These are phyloP conservation scores for Taphrorychus bicolor DNA, from an alignment of 2,888 invertebrate species.

Conservation along the genomic window DNA sequence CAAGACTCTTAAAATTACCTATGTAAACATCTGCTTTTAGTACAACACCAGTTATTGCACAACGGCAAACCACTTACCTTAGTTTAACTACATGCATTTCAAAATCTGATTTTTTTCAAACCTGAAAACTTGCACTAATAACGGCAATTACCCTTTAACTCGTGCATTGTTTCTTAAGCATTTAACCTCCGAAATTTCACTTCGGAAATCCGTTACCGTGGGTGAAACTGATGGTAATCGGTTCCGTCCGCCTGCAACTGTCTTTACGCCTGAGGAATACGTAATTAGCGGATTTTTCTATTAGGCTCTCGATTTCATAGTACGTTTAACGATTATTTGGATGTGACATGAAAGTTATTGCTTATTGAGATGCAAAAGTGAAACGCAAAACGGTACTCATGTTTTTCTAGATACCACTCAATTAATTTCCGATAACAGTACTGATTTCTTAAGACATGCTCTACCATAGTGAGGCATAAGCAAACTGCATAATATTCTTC, in stretches of 20 bases:
- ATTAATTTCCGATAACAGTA: not conserved
- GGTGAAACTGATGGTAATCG: conserved; percentile 13
- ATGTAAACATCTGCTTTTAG: too few relatives aligned
- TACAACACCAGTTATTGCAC: too few relatives aligned
- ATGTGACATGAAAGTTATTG: not conserved
- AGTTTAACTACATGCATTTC: too few relatives aligned
- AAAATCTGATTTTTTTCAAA: too few relatives aligned
- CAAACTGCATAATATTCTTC: not conserved
- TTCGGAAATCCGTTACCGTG: conserved; percentile 12
- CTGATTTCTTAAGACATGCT: too few relatives aligned
- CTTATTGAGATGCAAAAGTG: not conserved
- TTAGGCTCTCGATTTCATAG: not conserved
- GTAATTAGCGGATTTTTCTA: not conserved
- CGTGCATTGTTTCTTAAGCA: not conserved
- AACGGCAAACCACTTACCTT: too few relatives aligned
- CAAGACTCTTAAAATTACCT: too few relatives aligned
- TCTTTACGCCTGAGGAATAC: conserved; percentile 16
- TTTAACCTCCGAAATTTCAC: conserved; percentile 10
- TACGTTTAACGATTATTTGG: not conserved
- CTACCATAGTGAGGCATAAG: too few relatives aligned
- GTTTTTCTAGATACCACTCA: not conserved
- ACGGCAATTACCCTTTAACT: not conserved
- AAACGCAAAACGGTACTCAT: not conserved
- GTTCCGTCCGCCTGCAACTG: not conserved
- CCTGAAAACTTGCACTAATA: not conserved